Percentiles rank a stretch among this genome's conserved stretches.
Evolutionary conservation across 2,888 invertebrate genomes (phyloP).

Genomic region (Lumbricus terrestris): DNA sequence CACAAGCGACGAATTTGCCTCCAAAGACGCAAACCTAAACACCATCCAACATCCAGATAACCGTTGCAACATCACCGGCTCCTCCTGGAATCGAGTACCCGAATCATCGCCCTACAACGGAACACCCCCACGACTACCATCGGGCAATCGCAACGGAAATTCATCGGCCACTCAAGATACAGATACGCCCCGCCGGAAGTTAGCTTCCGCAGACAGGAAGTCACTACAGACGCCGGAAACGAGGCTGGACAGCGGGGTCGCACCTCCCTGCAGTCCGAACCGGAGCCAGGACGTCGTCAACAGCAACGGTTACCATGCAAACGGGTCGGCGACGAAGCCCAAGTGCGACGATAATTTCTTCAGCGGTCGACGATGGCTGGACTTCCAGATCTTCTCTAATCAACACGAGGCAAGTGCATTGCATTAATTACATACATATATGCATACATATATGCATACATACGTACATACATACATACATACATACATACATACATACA

Average conservation of each 20-base stretch:
- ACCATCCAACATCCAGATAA: not conserved
- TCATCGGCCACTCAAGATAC: not conserved
- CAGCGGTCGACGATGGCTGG: not conserved
- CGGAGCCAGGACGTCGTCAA: not conserved
- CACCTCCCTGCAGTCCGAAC: not conserved
- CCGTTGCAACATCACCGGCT: not conserved
- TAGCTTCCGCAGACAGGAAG: not conserved
- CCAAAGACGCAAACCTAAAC: not conserved
- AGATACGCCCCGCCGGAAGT: not conserved
- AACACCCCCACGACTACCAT: not conserved
- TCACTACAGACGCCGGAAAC: not conserved
- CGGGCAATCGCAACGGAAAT: not conserved
- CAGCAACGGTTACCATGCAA: conserved; percentile 7
- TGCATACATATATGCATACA: not conserved
- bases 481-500: not conserved
- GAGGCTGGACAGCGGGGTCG: not conserved
- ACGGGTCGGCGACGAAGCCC: not conserved
- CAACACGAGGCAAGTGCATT: not conserved
- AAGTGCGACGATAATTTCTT: not conserved
- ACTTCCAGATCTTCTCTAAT: not conserved
- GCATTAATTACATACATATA: not conserved
- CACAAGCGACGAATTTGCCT: not conserved
- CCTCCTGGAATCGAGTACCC: not conserved
- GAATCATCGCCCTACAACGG: not conserved
- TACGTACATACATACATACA: not conserved